phyloP scores from a whole-genome alignment of 2,888 invertebrate species.

The Spodoptera picta region DNA sequence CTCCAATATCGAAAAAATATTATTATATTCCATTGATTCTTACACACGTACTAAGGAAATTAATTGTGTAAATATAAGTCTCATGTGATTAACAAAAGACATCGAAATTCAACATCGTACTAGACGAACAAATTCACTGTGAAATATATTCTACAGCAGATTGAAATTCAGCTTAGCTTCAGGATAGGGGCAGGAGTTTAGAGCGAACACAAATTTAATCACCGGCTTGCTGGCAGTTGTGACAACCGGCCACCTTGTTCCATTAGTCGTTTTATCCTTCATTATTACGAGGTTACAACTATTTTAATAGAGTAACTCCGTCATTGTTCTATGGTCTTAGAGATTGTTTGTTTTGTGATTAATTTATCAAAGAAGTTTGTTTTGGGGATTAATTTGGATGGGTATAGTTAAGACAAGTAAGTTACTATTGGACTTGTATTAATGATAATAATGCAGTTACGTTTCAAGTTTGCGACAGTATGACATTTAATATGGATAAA shows the following conservation, averaged over 20 bases:
- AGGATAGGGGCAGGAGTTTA: conserved; percentile 56
- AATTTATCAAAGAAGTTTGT: no score
- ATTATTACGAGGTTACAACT: conserved; percentile 48
- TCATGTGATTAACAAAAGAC: background rate
- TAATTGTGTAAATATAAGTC: no score
- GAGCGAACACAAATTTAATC: conserved; percentile 66
- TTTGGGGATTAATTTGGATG: no score
- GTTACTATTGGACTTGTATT: no score
- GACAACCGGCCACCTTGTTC: conserved; percentile 46
- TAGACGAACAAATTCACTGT: conserved; percentile 35
- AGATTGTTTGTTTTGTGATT: conserved; percentile 1
- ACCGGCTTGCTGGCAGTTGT: conserved; percentile 48
- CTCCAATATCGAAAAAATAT: no score
- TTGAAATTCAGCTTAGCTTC: conserved; percentile 62
- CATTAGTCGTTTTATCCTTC: conserved; percentile 50
- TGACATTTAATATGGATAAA: no score
- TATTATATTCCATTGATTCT: no score
- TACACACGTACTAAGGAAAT: no score
- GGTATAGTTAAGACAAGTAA: no score
- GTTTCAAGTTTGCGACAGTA: no score
- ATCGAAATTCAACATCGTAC: background rate
- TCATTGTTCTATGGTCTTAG: conserved; percentile 6
- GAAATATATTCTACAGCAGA: conserved; percentile 52
- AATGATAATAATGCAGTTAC: no score
- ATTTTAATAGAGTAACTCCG: conserved; percentile 22